Evolutionary conservation across 64 coral and sea anemone genomes (phyloP).

Genomic region (Pocillopora damicornis): DNA sequence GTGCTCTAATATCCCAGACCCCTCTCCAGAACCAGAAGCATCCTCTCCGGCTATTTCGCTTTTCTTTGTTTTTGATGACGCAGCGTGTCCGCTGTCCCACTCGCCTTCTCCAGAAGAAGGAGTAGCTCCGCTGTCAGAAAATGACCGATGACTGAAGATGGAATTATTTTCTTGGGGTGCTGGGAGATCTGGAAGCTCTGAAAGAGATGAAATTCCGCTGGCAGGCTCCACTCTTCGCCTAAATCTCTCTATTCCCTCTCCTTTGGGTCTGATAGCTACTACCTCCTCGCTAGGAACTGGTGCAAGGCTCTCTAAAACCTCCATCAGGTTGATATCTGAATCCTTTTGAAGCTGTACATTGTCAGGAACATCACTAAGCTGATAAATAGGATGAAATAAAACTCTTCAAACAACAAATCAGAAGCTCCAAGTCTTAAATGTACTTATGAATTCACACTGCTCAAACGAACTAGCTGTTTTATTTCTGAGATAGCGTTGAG

Average conservation of each 20-base stretch:
- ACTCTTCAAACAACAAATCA: background rate
- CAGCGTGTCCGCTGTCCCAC: conserved; percentile 62
- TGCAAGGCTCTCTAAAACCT: conserved; percentile 88
- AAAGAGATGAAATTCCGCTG: background rate
- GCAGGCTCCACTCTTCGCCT: conserved; percentile 64
- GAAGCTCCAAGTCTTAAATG: background rate
- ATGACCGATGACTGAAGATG: conserved; percentile 34
- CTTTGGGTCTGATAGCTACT: conserved; percentile 57
- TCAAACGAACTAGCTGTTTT: no score
- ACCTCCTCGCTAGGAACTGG: conserved; percentile 75
- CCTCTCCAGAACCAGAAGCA: conserved; percentile 2
- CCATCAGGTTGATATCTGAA: conserved; percentile 88
- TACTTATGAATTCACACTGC: background rate
- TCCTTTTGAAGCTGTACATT: conserved; percentile 93
- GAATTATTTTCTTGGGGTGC: conserved; percentile 27
- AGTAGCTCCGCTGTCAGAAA: conserved; percentile 23
- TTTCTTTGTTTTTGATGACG: conserved; percentile 37
- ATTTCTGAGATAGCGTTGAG: no score
- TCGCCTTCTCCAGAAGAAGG: conserved; percentile 68
- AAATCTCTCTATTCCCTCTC: conserved; percentile 84
- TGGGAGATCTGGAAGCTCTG: background rate
- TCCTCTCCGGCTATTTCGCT: conserved; percentile 42
- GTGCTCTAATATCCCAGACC: background rate
- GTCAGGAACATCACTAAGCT: conserved; percentile 73
- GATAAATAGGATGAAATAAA: background rate